Base-by-base conservation (phyloP, 2,888 invertebrate species). In the Sphinx pinastri region DNA sequence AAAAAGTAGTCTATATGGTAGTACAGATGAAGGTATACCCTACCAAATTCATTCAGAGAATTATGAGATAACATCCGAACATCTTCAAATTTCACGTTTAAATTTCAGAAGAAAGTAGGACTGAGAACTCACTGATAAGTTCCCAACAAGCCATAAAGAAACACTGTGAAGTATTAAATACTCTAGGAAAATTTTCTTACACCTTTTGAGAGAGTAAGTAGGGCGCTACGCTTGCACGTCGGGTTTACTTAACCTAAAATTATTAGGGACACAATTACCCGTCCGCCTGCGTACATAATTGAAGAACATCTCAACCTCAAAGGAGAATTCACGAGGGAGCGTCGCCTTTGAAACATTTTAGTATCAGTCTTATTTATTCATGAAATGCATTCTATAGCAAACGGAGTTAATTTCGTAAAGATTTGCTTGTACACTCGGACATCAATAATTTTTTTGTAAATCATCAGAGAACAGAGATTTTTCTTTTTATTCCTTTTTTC, bases 201-300 rank as follows among this genome's bases (percentile, higher is more conserved):
- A 49, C 16, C 45, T 47, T 63, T 63, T 63, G 63, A 63, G 13
- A 47, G 7, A 49, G 47, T 19, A 63, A 63, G 47, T 63, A 49
- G 63, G 63, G 47, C 63, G 63, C 19, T 16, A 19, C 47, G 45
- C 38, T 60, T 12, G 16, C 49, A 49, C 63, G 49, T 49, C 13
- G 19, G 49, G 49, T 63, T 63, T 63, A 63, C 63, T 63, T 63
- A 49, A 63, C 63, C 63, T 49, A 47, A 63, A 63, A 63, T 19
- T 63, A 47, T 47, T 60, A 60, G 60, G 60, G 47, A 47, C 60
- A 60, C 60, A 60, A 63, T 49, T 63, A 49, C 49, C 49, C 63
- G 49, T 63, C 49, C 49, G 49, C 63, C 19, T 60, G 49, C 63
- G 49, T 63, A 47, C 49, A 63, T 63, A 63, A 49, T 19, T 49